phyloP scores from a whole-genome alignment of 2,888 invertebrate genomes.

The Himalopsyche japonica region DNA sequence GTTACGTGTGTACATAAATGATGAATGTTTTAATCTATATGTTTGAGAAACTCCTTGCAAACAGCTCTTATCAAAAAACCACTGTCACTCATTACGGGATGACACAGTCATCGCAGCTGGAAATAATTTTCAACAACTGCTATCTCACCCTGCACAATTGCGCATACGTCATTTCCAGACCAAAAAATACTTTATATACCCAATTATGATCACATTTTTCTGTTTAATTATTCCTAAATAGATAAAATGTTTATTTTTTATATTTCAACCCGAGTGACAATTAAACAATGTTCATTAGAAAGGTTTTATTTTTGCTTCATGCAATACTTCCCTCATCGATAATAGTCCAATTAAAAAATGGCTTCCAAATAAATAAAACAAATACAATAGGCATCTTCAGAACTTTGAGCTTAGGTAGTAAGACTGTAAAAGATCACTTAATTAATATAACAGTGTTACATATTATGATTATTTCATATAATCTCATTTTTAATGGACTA shows the following conservation, averaged over 20 bases:
- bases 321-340: background rate
- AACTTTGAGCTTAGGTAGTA: constrained; percentile 44
- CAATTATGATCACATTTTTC: no score
- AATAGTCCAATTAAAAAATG: constrained; percentile 9
- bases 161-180: no score
- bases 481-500: background rate
- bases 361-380: constrained; percentile 25
- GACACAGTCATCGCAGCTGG: no score
- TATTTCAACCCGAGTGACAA: no score
- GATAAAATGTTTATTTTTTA: no score
- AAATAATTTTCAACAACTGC: no score
- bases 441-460: background rate
- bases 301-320: no score
- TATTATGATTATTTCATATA: background rate
- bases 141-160: no score
- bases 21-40: background rate
- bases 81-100: no score
- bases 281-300: no score
- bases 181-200: no score
- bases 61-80: background rate
- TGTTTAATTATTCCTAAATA: no score
- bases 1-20: background rate
- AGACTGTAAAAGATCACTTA: constrained; percentile 30
- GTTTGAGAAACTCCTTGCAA: background rate
- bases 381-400: constrained; percentile 26